These are phyloP conservation scores for Bemisia tabaci DNA, from an alignment of 1,140 invertebrate genomes.

Conservation along the genomic window DNA sequence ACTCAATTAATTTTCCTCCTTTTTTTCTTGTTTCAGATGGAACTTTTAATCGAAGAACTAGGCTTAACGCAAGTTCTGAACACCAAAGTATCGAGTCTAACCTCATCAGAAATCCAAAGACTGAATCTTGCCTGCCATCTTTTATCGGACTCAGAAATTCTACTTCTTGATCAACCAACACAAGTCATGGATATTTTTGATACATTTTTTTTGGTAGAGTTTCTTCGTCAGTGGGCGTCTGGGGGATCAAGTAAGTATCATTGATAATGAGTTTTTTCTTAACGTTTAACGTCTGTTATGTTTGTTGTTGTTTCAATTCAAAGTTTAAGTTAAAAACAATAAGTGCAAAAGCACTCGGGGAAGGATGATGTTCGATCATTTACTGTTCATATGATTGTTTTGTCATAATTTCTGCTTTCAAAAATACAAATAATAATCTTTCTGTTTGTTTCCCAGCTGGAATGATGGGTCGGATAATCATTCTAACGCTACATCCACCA, in stretches of 20 bases:
- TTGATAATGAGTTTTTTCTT: too few species aligned
- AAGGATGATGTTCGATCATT: too few species aligned
- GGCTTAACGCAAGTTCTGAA: constrained; percentile 70
- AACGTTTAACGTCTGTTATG: too few species aligned
- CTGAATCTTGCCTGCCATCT: constrained; percentile 78
- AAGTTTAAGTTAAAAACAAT: too few species aligned
- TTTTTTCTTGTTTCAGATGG: constrained; percentile 45
- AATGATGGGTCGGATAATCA: constrained; percentile 50
- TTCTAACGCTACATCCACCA: constrained; percentile 84
- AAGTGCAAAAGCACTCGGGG: too few species aligned
- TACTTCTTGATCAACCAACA: constrained; percentile 78
- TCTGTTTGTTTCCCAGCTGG: constrained; percentile 21
- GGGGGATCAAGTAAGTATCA: constrained; percentile 44
- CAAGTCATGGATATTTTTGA: constrained; percentile 92
- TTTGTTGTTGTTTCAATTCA: neutral
- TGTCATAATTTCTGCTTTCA: too few species aligned
- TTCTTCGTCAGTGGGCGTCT: constrained; percentile 81
- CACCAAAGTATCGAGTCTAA: constrained; percentile 62
- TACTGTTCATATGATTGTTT: too few species aligned
- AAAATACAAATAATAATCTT: too few species aligned
- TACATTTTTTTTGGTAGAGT: constrained; percentile 88
- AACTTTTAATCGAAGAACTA: constrained; percentile 74
- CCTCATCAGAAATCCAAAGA: constrained; percentile 68
- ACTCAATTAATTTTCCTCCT: too few species aligned
- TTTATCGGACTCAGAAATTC: constrained; percentile 64